Conservation (phyloP, 1,140 invertebrate genomes). For the Phymastichus coffea region DNA sequence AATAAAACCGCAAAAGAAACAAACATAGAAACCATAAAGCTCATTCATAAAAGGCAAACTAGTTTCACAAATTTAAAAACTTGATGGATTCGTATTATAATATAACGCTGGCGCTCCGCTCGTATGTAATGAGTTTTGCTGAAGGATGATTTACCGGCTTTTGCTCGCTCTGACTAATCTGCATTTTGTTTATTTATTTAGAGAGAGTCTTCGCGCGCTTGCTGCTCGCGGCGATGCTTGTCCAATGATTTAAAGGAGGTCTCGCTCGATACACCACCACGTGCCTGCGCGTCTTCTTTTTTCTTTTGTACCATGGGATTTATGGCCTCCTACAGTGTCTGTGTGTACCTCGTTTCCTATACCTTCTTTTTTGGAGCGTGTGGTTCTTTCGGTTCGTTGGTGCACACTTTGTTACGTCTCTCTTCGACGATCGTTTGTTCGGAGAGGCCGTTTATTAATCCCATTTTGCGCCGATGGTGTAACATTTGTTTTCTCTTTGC, state of each 20-base stretch:
- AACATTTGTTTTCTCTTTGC: no score
- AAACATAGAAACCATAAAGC: no score
- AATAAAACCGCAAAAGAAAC: no score
- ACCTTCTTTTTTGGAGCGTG: neutral
- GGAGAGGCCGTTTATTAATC: slow-evolving; percentile 23
- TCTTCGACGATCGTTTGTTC: slow-evolving; percentile 20
- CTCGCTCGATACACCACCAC: slow-evolving; percentile 47
- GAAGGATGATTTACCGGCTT: slow-evolving; percentile 51
- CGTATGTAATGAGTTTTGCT: slow-evolving; percentile 47
- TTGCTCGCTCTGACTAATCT: slow-evolving; percentile 51
- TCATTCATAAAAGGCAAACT: no score
- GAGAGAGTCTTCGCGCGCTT: no score
- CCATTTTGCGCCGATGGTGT: slow-evolving; percentile 1
- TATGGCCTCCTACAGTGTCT: slow-evolving; percentile 45
- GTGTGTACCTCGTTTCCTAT: neutral
- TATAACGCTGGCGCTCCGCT: no score
- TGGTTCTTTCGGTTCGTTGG: neutral
- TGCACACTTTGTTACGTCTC: slow-evolving; percentile 14
- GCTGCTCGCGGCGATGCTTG: no score
- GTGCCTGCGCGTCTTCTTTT: no score
- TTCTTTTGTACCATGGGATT: slow-evolving; percentile 51
- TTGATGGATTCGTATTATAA: no score
- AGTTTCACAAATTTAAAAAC: no score
- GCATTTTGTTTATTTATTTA: slow-evolving; percentile 57
- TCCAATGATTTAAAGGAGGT: slow-evolving; percentile 49